Conservation (phyloP, 2,888 invertebrate species). For the Sminthurides aquaticus region DNA sequence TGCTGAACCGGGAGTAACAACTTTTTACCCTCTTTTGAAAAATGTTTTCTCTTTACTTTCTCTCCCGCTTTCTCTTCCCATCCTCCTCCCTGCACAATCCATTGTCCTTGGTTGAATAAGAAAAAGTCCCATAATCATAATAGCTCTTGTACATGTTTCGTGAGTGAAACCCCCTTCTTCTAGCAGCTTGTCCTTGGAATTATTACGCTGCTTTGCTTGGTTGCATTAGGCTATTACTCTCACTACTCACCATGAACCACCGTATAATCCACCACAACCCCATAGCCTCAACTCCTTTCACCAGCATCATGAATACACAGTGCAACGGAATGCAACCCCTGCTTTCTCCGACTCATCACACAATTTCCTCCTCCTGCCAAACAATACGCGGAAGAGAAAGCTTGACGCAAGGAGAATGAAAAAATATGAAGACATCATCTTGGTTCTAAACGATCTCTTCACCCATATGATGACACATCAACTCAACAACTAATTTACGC, state of each 20-base stretch:
- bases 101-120: background rate
- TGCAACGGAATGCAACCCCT: background rate
- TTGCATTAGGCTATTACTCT: background rate
- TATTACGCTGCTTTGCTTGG: background rate
- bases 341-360: no score
- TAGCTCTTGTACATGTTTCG: background rate
- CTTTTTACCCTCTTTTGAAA: background rate
- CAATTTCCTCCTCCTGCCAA: no score
- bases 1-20: no score
- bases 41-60: background rate
- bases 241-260: no score
- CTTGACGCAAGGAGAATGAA: no score
- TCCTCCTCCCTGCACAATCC: no score
- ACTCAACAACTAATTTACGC: background rate
- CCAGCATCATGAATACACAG: background rate
- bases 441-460: background rate
- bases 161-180: background rate
- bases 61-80: no score
- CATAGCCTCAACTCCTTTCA: no score
- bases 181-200: no score
- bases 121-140: background rate
- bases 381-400: no score
- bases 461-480: background rate
- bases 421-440: background rate
- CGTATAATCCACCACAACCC: no score